Base-by-base conservation (phyloP, 2,888 invertebrate genomes). In the Agelastica alni region DNA sequence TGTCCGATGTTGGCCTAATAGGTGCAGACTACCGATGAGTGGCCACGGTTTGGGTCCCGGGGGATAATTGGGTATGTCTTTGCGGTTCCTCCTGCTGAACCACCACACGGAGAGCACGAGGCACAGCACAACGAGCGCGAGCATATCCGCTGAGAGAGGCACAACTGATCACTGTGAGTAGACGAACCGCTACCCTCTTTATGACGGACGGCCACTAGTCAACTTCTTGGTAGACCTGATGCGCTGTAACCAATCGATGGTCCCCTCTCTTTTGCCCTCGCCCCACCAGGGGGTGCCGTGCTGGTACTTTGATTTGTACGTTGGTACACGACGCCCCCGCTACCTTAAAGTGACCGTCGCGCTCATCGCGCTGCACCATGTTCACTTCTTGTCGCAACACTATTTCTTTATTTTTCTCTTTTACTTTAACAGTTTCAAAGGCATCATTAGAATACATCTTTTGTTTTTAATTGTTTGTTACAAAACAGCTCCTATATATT, bases 11-110 rank as follows among this genome's bases (percentile, higher is more conserved):
- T 82, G 77, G 28, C 83, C 85, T 44, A 91, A 71, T 13, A 87
- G 79, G 70, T 88, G 86, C 59, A 90, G 76, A 71, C 85, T 87
- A 12, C 91, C 91, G 53, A 91, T 77, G 0, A 91, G 62, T 0
- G 91, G 91, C 77, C 80, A 81, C 9, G 86, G 82, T 12, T 74
- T 70, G 0, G 89, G 89, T 0, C 89, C 89, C 32, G 88, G 87
- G 7, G 86, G 82, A 59, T 78, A 64, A 53, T 67, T 70, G 34
- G 51, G 41, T 14, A 28, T 37, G 26, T 49, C 42, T 51, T 63
- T 64, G 42, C 58, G 62, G 51, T 34, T 46, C 31, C 59, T 62
- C 47, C 58, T 63, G 51, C 57, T 63, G 51, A 61, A 66, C 65
- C 72, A 74, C 68, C 72, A 74, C 66, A 72, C 65, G 65, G 74